phyloP scores from a whole-genome alignment of 2,113 vertebrate species.

The Corythaixoides concolor region DNA sequence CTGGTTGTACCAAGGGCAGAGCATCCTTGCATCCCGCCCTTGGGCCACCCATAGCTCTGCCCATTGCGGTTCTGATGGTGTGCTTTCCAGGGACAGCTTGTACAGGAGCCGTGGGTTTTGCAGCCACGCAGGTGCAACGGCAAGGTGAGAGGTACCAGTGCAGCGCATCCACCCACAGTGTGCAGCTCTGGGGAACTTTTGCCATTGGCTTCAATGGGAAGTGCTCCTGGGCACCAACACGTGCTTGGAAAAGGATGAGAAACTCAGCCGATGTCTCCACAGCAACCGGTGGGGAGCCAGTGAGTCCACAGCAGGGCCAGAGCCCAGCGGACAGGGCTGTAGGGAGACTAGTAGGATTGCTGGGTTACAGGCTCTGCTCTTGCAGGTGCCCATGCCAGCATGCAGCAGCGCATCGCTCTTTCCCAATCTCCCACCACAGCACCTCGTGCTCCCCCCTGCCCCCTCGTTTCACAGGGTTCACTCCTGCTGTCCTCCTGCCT shows the following conservation, averaged over 20 bases:
- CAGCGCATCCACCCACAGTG: not conserved
- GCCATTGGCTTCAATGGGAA: not conserved
- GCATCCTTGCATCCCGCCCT: not conserved
- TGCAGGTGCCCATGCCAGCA: not conserved
- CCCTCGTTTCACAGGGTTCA: rapidly evolving
- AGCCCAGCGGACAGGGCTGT: not conserved
- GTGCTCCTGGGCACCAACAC: rapidly evolving
- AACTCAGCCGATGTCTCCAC: not conserved
- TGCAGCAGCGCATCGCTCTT: rapidly evolving
- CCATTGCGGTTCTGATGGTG: not conserved
- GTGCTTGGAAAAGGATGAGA: not conserved
- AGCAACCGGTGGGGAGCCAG: not conserved
- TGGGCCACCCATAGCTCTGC: rapidly evolving
- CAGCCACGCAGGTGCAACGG: rapidly evolving
- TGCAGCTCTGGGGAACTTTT: not conserved
- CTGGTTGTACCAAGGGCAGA: not conserved
- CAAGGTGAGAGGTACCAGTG: not conserved
- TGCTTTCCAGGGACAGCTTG: not conserved
- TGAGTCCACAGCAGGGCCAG: not conserved
- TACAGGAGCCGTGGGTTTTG: not conserved
- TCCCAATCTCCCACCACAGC: not conserved
- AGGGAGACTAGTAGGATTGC: rapidly evolving
- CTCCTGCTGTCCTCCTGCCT: not conserved
- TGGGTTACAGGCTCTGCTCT: not conserved
- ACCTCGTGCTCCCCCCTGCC: not conserved